phyloP scores from a whole-genome alignment of 2,797 vertebrate genomes.

The Onychomys arenicola region DNA sequence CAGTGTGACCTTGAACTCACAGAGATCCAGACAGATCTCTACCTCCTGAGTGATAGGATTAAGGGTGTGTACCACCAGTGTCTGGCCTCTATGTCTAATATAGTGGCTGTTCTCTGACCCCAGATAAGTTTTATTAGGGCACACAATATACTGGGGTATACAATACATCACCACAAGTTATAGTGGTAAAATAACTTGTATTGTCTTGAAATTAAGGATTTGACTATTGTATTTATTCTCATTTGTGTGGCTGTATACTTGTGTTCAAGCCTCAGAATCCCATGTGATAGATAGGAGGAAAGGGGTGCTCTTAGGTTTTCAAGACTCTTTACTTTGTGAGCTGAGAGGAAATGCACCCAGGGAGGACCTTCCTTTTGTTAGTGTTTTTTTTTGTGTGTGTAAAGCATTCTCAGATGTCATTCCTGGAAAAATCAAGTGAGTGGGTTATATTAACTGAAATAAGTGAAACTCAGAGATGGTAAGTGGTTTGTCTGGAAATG shows the following conservation, averaged over 20 bases:
- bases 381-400: conserved; percentile 33
- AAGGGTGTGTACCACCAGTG: no score
- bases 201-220: background rate
- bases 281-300: background rate
- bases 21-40: no score
- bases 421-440: conserved; percentile 42
- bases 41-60: no score
- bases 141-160: no score
- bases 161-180: background rate
- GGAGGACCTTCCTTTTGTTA: conserved; percentile 28
- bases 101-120: no score
- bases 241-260: background rate
- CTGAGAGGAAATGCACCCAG: conserved; percentile 12
- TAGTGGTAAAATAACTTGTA: conserved; percentile 2
- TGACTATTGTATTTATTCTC: background rate
- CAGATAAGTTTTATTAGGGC: no score
- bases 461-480: conserved; percentile 14
- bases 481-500: conserved; percentile 57
- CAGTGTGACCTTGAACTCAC: no score
- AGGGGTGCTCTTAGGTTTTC: conserved; percentile 12
- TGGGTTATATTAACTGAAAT: conserved; percentile 20
- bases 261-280: background rate
- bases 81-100: no score
- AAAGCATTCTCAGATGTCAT: conserved; percentile 51
- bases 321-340: background rate